phyloP scores from a whole-genome alignment of 2,888 invertebrate species.

The Drosophila longiperda region DNA sequence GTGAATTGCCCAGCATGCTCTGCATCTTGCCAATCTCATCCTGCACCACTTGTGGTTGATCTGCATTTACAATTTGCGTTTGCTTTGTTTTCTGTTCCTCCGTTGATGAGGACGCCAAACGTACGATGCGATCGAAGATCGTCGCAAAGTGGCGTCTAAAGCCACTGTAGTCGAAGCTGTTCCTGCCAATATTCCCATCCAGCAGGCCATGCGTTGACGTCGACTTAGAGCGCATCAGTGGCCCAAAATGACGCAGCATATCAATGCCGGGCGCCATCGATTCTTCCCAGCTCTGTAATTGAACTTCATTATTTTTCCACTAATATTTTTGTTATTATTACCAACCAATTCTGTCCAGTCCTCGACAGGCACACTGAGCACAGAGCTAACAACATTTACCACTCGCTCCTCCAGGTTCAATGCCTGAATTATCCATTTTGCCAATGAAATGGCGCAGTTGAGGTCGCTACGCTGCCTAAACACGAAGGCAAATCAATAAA shows the following conservation, averaged over 20 bases:
- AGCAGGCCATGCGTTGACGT: constrained; percentile 62
- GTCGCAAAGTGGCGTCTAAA: constrained; percentile 82
- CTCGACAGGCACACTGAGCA: constrained; percentile 80
- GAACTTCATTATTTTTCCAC: not conserved
- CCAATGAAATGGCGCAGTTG: constrained; percentile 80
- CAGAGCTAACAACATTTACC: constrained; percentile 77
- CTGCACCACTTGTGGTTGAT: constrained; percentile 11
- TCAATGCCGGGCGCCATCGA: constrained; percentile 84
- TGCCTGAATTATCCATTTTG: constrained; percentile 79
- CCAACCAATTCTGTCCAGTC: constrained; percentile 84
- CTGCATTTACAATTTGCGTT: not conserved
- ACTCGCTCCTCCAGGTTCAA: constrained; percentile 81
- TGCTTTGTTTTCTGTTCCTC: constrained; percentile 32
- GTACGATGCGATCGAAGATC: constrained; percentile 82
- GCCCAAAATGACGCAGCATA: constrained; percentile 84
- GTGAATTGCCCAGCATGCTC: constrained; percentile 57
- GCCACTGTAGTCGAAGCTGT: constrained; percentile 81
- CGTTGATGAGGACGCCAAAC: constrained; percentile 66
- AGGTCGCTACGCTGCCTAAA: constrained; percentile 81
- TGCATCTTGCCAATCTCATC: constrained; percentile 66
- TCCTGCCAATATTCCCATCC: constrained; percentile 60
- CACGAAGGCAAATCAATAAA: constrained; percentile 14
- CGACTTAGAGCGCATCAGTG: constrained; percentile 80
- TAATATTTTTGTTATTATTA: constrained; percentile 4
- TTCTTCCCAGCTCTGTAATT: constrained; percentile 84